phyloP scores from a whole-genome alignment of 2,797 vertebrate genomes.

The Sebastes iracundus region DNA sequence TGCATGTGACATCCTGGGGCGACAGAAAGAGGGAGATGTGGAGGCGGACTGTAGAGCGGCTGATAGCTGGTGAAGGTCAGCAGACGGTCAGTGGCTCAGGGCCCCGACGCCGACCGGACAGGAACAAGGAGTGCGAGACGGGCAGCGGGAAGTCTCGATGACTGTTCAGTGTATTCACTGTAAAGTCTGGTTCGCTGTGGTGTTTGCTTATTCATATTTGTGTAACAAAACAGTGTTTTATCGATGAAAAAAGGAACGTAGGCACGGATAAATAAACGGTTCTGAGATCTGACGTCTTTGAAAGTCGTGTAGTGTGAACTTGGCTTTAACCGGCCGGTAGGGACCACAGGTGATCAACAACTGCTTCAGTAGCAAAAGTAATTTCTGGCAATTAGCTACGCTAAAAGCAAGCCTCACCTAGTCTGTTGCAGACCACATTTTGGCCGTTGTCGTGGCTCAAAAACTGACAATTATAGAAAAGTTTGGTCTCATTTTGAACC shows the following conservation, averaged over 20 bases:
- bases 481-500: background rate
- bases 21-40: slow-evolving; percentile 1
- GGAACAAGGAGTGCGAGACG: background rate
- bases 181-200: background rate
- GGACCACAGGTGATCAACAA: no score
- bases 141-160: background rate
- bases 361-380: rapidly evolving
- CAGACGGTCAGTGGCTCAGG: slow-evolving; percentile 54
- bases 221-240: background rate
- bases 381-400: no score
- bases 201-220: background rate
- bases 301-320: no score
- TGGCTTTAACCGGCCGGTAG: no score
- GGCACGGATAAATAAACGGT: background rate
- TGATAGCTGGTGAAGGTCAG: slow-evolving; percentile 58
- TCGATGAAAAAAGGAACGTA: background rate
- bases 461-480: rapidly evolving
- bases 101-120: background rate
- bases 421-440: background rate
- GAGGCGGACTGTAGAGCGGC: slow-evolving; percentile 17
- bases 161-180: background rate
- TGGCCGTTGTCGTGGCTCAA: background rate
- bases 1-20: slow-evolving; percentile 39
- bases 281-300: no score
- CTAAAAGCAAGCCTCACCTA: no score